phyloP scores from a whole-genome alignment of 2,113 vertebrate genomes.

The Hoplias malabaricus region DNA sequence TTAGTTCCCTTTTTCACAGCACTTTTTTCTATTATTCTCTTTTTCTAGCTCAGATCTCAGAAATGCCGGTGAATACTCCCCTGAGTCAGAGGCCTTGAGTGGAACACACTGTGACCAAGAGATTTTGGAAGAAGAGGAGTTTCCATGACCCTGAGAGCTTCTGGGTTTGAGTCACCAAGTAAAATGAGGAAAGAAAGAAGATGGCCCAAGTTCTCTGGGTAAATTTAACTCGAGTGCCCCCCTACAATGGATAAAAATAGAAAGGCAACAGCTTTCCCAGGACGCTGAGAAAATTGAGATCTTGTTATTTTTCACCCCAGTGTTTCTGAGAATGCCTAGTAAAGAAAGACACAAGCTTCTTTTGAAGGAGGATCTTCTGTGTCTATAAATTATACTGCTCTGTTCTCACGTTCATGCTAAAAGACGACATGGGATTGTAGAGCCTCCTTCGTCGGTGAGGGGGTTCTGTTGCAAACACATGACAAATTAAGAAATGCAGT shows the following conservation, averaged over 20 bases:
- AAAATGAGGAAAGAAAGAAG: not conserved
- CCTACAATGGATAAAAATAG: not conserved
- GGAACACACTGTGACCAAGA: not conserved
- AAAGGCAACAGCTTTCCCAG: not conserved
- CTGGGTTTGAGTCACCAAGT: not conserved
- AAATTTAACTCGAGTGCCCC: slow-evolving; percentile 11
- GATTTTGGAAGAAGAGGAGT: not conserved
- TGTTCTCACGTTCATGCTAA: not conserved
- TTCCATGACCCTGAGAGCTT: not conserved
- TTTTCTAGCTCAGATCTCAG: not conserved
- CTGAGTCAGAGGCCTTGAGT: not conserved
- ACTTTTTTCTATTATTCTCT: not conserved
- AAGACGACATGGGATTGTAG: not conserved
- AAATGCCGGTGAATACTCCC: not conserved
- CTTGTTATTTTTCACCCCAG: not conserved
- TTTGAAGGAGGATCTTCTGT: not conserved
- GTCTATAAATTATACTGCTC: not conserved
- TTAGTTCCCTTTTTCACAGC: not conserved
- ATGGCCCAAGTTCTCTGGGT: not conserved
- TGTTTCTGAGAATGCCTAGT: not conserved
- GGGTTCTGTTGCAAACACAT: not conserved
- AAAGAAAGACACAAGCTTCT: not conserved
- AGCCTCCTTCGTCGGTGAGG: not conserved
- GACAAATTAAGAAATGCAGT: not conserved
- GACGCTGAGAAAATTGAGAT: not conserved